Evolutionary conservation across 2,797 vertebrate genomes (phyloP), one percentile per base, ranked within the genome.

Genomic region (Ciconia nigra): DNA sequence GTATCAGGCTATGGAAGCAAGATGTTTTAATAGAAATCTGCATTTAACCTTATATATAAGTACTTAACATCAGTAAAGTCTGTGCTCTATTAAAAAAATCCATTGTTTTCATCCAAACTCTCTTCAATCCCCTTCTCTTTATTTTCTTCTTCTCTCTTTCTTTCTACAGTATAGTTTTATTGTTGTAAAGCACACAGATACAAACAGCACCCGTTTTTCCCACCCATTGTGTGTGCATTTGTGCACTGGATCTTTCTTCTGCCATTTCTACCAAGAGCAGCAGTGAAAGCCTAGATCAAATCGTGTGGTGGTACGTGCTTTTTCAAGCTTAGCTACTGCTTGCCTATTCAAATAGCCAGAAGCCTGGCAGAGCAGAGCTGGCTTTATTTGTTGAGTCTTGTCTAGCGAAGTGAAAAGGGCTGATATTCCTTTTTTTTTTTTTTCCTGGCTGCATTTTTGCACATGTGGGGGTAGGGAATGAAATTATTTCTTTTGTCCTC

Each of bases 331-430:
- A 97, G 78, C 93, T 96, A 31, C 90, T 70, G 90, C 95, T 94
- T 96, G 86, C 81, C 90, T 97, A 73, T 97, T 97, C 93, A 96
- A 96, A 97, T 96, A 96, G 91, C 73, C 92, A 97, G 86, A 95
- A 97, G 96, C 93, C 94, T 97, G 93, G 93, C 92, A 96, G 96
- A 94, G 96, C 88, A 88, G 87, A 93, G 91, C 95, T 95, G 92
- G 73, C 81, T 96, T 96, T 98, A 97, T 98, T 98, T 98, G 97
- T 98, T 98, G 96, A 97, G 96, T 97, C 96, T 97, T 97, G 97
- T 96, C 94, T 96, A 96, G 84, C 25, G 83, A 97, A 97, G 95
- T 98, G 98, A 97, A 97, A 97, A 97, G 92, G 87, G 54, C 85
- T 95, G 92, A 87, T 67, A 6, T 41, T n/a, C 21, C 28, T 28